Evolutionary conservation across 2,113 vertebrate genomes (phyloP), one percentile per base, ranked within the genome.

Genomic region (Salvelinus fontinalis): DNA sequence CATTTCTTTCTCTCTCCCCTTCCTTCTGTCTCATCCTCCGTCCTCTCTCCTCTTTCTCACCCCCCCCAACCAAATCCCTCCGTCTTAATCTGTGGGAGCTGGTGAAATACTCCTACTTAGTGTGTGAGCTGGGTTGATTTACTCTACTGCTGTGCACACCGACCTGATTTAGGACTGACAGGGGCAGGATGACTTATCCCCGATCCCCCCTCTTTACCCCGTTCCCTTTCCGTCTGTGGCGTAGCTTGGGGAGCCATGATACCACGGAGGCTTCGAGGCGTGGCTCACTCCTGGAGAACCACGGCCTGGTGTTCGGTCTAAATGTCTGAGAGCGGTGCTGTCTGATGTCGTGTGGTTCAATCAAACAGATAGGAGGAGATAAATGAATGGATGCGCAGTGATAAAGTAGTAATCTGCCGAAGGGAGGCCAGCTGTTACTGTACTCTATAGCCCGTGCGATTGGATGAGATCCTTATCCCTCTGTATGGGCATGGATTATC

Each of bases 91-190:
- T 76, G 27, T 81, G 76, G 79, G 78, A 84, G 81, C 79, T 75
- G 73, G 67, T 76, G 75, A 80, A 89, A 85, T 87, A 84, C 76
- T 82, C 80, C 86, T 76, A 88, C 75, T 86, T 83, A 85, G 44
- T 60, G 71, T 70, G 34, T 83, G 83, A 84, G 84, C 77, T 67
- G 76, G 81, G 81, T 82, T 77, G 64, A 65, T 76, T 81, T 68
- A 75, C 82, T 82, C 76, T 76, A 54, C 13, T 62, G 81, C 84
- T 85, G 84, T 82, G 81, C 80, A 78, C 78, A 77, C 78, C 87
- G 87, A 88, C 87, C 89, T 83, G 73, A 88, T 87, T 89, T 81
- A 74, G 75, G 77, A 71, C 39, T 11, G 8, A 44, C 39, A 44
- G 20, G 51, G 80, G 76, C 76, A 70, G 76, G 75, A 82, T 82